These are phyloP conservation scores for Himalopsyche phryganea DNA, from an alignment of 1,140 invertebrate genomes.

Conservation along the genomic window DNA sequence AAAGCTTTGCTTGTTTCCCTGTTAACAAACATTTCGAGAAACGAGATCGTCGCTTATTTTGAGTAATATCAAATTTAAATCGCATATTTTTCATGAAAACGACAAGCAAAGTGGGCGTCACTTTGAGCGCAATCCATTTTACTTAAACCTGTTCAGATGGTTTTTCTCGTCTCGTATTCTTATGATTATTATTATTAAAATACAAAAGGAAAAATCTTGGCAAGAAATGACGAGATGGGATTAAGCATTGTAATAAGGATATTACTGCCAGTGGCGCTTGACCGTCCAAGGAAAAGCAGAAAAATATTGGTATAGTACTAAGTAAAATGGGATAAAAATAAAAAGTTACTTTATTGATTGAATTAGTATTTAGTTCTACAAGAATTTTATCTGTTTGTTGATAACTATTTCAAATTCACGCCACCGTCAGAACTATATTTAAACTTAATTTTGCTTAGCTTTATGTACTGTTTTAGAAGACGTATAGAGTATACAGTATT, in stretches of 20 bases:
- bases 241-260: slow-evolving; percentile 31
- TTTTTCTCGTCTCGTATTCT: slow-evolving; percentile 4
- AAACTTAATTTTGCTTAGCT: no score
- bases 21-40: slow-evolving; percentile 12
- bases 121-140: slow-evolving; percentile 28
- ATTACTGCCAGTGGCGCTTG: slow-evolving; percentile 8
- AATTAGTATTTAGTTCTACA: no score
- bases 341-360: no score
- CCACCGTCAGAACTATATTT: no score
- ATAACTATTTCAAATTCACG: no score
- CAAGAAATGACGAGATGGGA: slow-evolving; percentile 27
- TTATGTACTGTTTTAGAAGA: no score
- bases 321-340: no score
- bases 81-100: slow-evolving; percentile 20
- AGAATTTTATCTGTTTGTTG: no score
- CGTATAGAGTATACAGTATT: no score
- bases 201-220: slow-evolving; percentile 24
- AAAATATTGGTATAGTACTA: no score
- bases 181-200: background rate
- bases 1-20: slow-evolving; percentile 15
- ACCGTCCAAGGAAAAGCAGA: no score
- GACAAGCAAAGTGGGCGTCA: background rate
- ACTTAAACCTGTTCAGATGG: slow-evolving; percentile 25
- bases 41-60: slow-evolving; percentile 22
- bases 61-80: slow-evolving; percentile 28